Base-by-base conservation (phyloP, 2,113 vertebrate species). In the Vulpes vulpes region DNA sequence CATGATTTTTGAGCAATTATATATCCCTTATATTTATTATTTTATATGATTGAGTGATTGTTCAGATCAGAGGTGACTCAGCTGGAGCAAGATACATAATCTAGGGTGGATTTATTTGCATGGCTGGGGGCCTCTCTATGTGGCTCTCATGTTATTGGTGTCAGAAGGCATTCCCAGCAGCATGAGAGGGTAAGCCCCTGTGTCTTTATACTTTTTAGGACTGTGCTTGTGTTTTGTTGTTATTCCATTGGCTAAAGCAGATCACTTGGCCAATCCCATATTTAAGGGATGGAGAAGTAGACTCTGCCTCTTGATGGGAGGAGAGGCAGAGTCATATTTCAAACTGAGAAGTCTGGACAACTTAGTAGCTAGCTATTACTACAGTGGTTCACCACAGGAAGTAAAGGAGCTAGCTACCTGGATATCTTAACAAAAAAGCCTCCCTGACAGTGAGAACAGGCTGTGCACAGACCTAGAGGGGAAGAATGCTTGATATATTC, bases 401-500 rank as follows among this genome's bases (percentile, higher is more conserved):
- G 82, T 25, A 73, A 91, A 79, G 74, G 95, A 38, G 16, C 60
- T 73, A 85, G 93, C 73, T 53, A n/a, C 65, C 49, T 84, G 84
- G 32, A 59, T 60, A 55, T 81, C 71, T 67, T 67, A 81, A 67
- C 25, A 80, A 79, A 89, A 83, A 62, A 53, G 60, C 59, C 89
- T 64, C 60, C 5, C 8, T 32, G 55, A 59, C 38, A 35, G 51
- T 81, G 53, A 82, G 60, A 79, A 84, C 35, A 84, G 51, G 20
- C 35, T 65, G 59, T 91, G 17, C 81, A 71, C 53, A 87, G 60
- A 87, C 27, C 43, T 69, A 27, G 65, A 60, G 62, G 16, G 32
- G 86, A 97, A 60, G 86, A 87, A 87, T 87, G 53, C 67, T 96
- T 82, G 57, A 25, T 11, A 17, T 76, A 35, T 82, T 69, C 59